phyloP scores from a whole-genome alignment of 2,113 vertebrate species.

The Pedionomus torquatus region DNA sequence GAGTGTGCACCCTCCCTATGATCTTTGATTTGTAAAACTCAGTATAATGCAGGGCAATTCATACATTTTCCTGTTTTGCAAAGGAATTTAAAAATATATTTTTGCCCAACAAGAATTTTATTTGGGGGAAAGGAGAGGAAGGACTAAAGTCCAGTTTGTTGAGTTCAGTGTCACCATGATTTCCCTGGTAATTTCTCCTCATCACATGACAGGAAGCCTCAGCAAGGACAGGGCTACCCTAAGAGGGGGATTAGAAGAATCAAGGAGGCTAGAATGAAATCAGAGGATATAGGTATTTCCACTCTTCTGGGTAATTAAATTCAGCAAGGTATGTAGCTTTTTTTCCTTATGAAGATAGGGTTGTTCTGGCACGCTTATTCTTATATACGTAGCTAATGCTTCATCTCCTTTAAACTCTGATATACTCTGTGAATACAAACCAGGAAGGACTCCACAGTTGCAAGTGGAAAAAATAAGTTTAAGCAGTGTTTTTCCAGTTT shows the following conservation, averaged over 20 bases:
- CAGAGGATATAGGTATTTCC: background rate
- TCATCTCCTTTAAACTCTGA: background rate
- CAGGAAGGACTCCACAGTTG: background rate
- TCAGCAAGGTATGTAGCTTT: fast-evolving
- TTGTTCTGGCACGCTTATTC: background rate
- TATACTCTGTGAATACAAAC: background rate
- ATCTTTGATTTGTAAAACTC: background rate
- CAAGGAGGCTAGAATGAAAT: background rate
- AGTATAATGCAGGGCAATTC: background rate
- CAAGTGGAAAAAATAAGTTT: background rate
- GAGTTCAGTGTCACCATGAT: background rate
- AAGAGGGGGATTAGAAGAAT: background rate
- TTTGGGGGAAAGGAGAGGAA: background rate
- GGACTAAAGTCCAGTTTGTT: background rate
- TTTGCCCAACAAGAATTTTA: background rate
- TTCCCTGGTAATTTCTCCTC: background rate
- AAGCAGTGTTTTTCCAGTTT: background rate
- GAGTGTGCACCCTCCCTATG: background rate
- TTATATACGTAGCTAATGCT: background rate
- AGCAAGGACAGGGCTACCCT: background rate
- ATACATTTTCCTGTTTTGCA: background rate
- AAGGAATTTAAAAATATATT: background rate
- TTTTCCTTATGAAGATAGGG: background rate
- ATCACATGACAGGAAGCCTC: background rate
- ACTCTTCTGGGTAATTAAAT: background rate